These are phyloP conservation scores for Odocoileus hemionus DNA, from an alignment of 2,113 vertebrate genomes.

Conservation along the genomic window DNA sequence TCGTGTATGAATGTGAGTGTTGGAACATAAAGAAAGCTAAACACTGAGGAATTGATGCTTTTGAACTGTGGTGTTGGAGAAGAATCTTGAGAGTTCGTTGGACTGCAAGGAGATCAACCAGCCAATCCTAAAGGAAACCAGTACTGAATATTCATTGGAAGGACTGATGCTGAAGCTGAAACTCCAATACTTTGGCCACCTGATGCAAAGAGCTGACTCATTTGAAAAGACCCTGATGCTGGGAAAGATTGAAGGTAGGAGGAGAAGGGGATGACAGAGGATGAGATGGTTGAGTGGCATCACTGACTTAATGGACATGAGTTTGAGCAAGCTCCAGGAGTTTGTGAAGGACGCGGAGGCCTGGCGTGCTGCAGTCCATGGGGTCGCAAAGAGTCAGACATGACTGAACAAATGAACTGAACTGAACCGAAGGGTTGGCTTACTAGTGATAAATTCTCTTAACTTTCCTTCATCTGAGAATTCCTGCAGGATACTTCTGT, in stretches of 20 bases:
- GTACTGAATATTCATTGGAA: not conserved
- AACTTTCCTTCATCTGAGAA: slow-evolving; percentile 19
- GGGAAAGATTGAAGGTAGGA: not conserved
- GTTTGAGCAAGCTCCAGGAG: not conserved
- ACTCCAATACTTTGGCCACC: not conserved
- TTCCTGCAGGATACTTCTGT: slow-evolving; percentile 1
- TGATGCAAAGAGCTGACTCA: not conserved
- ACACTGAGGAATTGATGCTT: not conserved
- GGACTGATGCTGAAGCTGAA: not conserved
- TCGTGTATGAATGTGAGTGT: not conserved
- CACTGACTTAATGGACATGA: not conserved
- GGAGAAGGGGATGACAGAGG: not conserved
- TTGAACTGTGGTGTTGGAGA: not conserved
- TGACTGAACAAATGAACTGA: not conserved
- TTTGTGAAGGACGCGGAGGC: not conserved
- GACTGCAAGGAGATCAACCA: not conserved
- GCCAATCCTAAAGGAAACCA: not conserved
- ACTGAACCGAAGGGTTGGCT: not conserved
- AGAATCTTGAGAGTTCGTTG: not conserved
- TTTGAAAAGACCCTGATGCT: not conserved
- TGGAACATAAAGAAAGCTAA: not conserved
- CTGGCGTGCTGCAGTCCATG: not conserved
- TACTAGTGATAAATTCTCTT: not conserved
- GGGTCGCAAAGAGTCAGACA: not conserved
- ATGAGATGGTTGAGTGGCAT: not conserved